phyloP scores from a whole-genome alignment of 2,797 vertebrate genomes.

The Sitta carolinensis region DNA sequence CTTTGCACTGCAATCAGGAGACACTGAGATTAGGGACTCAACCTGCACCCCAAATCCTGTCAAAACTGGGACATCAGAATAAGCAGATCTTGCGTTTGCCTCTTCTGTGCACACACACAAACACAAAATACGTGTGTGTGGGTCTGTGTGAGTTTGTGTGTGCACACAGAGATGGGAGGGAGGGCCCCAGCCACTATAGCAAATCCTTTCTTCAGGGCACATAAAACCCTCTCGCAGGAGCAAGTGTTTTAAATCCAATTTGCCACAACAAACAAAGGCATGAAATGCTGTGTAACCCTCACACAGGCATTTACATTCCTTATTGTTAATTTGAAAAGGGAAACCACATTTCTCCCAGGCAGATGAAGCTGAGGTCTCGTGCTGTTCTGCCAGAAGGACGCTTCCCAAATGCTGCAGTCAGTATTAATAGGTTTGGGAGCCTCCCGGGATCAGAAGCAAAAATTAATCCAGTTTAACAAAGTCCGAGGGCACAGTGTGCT shows the following conservation, averaged over 20 bases:
- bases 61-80: not conserved
- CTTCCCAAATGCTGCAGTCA: not conserved
- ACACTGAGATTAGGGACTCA: accelerated
- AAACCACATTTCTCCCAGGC: not conserved
- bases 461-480: not conserved
- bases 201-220: conserved; percentile 14
- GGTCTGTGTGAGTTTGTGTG: not conserved
- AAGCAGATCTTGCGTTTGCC: accelerated
- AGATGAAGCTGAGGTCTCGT: not conserved
- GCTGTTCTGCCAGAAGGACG: not conserved
- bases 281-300: not conserved
- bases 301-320: not conserved
- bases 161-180: accelerated
- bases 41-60: not conserved
- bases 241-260: conserved; percentile 26
- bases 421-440: not conserved
- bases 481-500: not conserved
- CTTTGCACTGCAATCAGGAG: not conserved
- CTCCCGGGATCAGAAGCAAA: not conserved
- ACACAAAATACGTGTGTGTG: accelerated
- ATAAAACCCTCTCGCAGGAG: not conserved
- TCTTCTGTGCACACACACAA: not conserved
- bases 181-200: not conserved
- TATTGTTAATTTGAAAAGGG: not conserved
- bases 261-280: conserved; percentile 25